These are phyloP conservation scores for Bubo blakistoni DNA, from an alignment of 2,113 vertebrate species.

Conservation along the genomic window DNA sequence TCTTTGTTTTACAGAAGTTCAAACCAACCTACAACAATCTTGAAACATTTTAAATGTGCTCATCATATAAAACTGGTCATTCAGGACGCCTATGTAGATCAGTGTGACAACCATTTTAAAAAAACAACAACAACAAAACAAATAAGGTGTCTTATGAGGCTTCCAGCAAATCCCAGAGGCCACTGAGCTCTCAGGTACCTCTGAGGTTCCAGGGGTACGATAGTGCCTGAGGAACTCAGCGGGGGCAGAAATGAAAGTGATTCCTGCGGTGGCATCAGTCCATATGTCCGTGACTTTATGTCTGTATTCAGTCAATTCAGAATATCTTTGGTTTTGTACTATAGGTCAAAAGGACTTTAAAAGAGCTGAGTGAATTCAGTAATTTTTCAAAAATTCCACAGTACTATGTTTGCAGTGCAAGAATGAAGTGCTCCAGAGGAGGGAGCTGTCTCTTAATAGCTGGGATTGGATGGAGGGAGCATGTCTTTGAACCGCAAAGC, in stretches of 20 bases:
- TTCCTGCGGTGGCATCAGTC: neutral
- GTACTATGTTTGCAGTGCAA: neutral
- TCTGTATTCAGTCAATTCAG: neutral
- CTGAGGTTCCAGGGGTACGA: neutral
- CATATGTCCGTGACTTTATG: rapidly evolving
- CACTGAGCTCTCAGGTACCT: neutral
- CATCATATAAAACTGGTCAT: neutral
- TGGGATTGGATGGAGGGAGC: neutral
- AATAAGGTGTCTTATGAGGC: neutral
- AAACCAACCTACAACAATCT: neutral
- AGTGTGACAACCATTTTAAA: neutral
- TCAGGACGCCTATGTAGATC: neutral
- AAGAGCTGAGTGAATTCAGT: neutral
- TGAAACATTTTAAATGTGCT: neutral
- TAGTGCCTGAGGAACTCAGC: rapidly evolving
- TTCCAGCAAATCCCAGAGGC: neutral
- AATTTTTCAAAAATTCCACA: neutral
- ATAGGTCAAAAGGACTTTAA: neutral
- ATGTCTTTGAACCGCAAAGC: neutral
- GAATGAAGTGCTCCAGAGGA: slow-evolving; percentile 19
- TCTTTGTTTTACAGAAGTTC: neutral
- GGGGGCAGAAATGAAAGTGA: neutral
- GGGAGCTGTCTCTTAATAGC: slow-evolving; percentile 20
- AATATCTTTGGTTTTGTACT: neutral
- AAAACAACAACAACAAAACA: neutral